Evolutionary conservation across 2,797 vertebrate species (phyloP), one percentile per base, ranked within the genome.

Genomic region (Semaprochilodus insignis): DNA sequence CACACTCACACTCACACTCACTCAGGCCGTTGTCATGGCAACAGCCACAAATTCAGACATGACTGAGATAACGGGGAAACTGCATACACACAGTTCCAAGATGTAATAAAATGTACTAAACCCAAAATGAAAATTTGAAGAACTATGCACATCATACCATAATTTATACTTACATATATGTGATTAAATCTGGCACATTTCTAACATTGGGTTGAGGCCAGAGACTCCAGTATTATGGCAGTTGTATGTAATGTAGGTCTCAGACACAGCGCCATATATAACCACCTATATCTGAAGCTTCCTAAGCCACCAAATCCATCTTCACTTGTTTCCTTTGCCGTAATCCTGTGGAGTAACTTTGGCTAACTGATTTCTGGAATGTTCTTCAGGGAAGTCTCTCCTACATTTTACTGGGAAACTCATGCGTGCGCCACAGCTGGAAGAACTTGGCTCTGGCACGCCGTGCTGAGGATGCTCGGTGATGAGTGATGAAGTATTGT

Each of bases 401-500:
- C 67, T 40, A 7, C 15, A 25, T 79, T 71, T 77, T 21, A 77
- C 66, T 7, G 16, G 34, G 74, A 44, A 73, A 19, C 13, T 5
- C 23, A 54, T 62, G 60, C 72, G 31, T 10, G 31, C 74, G 13
- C 40, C 78, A 74, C 75, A 81, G 80, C 83, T 70, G 77, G 34
- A 25, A 55, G 25, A 17, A 15, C 65, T 23, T 31, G 15, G 23
- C n/a, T 3, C 27, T 76, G 57, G 16, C 75, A 57, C 31, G 55
- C 25, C 6, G n/a, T 31, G 63, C 51, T 40, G 54, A 69, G 66
- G 66, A 69, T 40, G 19, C 66, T 69, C 34, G 8, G 66, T 69
- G 44, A 69, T 69, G 62, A 65, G 23, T 85, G 59, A 76, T 80
- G 67, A 87, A 85, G 70, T 74, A 80, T 84, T 80, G 21, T 52